Evolutionary conservation across 2,797 vertebrate genomes (phyloP), one percentile per base, ranked within the genome.

Genomic region (Xiphorhynchus erythropygius): DNA sequence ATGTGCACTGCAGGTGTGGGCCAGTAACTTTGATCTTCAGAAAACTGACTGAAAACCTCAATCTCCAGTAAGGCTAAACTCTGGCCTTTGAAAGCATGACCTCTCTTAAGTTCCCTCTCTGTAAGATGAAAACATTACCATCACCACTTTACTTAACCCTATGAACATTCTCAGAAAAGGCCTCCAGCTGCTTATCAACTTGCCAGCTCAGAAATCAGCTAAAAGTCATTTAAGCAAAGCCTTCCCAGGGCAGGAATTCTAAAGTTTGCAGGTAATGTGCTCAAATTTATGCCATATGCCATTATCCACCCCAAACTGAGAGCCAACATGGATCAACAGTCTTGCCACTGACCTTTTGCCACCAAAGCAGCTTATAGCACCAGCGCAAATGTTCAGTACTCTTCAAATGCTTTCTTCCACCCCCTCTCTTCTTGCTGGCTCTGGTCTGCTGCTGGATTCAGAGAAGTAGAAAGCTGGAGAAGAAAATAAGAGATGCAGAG

Each of bases 381-480:
- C 70, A 60, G 17, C 7, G 23, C 28, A 87, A 71, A 65, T 6
- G 39, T 28, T 73, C 50, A 65, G 55, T 80, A 18, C 33, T 81
- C 73, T 63, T 56, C 70, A 75, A 84, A 30, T 15, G 47, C 41
- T 65, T 67, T 81, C n/a, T 91, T 69, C 55, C 33, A 52, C 55
- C 2, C 12, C 8, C 22, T 35, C 13, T 92, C 53, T 50, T 75
- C 79, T 78, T 77, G 18, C 41, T 71, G 50, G 21, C 50, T 80
- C 33, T 50, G 30, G 28, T 87, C 50, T 49, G 59, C 50, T 78
- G 18, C 55, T 63, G 76, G 71, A 55, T 83, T 87, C 69, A 69
- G 35, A n/a, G 85, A 92, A 87, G 64, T 25, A 81, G 70, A 89
- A 88, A 95, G 37, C 84, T 95, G 84, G 46, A 90, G 32, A 6